Conservation (phyloP, 2,888 invertebrate genomes). For the Synanthedon andrenaeformis region DNA sequence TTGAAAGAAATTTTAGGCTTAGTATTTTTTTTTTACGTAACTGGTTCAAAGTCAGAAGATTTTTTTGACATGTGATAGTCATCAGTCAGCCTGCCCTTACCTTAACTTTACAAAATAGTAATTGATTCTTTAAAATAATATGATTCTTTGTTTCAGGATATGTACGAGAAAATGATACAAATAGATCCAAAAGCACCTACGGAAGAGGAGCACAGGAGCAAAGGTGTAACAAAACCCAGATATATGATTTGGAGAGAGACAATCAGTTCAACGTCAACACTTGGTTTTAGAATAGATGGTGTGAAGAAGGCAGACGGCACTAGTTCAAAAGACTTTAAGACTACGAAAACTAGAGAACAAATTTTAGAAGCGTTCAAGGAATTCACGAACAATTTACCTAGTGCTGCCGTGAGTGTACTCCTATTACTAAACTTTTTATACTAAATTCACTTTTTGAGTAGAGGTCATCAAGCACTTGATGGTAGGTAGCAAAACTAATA, state of each 20-base stretch:
- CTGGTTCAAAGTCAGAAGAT: too few species aligned
- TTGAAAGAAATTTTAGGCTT: too few species aligned
- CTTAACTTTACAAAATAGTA: too few species aligned
- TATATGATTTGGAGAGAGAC: conserved; percentile 98
- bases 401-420: conserved; percentile 76
- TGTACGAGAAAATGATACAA: conserved; percentile 98
- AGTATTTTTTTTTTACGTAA: too few species aligned
- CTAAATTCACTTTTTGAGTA: neutral
- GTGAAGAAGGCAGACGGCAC: conserved; percentile 90
- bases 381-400: conserved; percentile 83
- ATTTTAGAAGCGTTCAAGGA: conserved; percentile 84
- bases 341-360: conserved; percentile 86
- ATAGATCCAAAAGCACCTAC: conserved; percentile 90
- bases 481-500: too few species aligned
- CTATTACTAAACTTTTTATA: conserved; percentile 1
- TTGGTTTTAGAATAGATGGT: conserved; percentile 97
- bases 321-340: conserved; percentile 95
- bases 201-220: conserved; percentile 88
- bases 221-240: conserved; percentile 94
- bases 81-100: too few species aligned
- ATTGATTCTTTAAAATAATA: too few species aligned
- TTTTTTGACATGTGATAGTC: too few species aligned
- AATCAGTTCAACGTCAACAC: conserved; percentile 95
- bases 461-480: too few species aligned
- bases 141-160: conserved; percentile 73